Evolutionary conservation across 2,113 vertebrate genomes (phyloP).

Genomic region (Marmota flaviventris): DNA sequence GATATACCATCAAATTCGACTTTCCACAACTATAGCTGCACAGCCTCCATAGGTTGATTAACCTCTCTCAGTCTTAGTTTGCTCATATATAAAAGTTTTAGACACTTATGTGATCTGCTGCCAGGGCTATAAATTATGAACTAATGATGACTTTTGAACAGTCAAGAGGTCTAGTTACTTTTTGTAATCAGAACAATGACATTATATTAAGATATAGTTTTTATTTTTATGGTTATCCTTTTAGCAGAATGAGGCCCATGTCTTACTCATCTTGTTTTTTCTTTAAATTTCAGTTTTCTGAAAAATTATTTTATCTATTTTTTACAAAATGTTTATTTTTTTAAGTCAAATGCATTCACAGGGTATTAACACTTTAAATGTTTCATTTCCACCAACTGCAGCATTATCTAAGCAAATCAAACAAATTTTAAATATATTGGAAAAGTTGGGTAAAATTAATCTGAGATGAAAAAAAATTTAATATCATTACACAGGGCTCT

Average conservation of each 20-base stretch:
- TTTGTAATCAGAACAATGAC: background rate
- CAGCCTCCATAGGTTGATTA: background rate
- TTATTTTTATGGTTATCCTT: slow-evolving; percentile 26
- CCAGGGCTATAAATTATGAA: background rate
- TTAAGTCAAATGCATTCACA: slow-evolving; percentile 78
- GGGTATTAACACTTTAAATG: slow-evolving; percentile 76
- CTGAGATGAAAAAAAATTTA: slow-evolving; percentile 34
- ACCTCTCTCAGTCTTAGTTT: background rate
- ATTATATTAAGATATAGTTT: background rate
- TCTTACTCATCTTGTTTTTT: background rate
- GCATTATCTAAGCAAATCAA: slow-evolving; percentile 69
- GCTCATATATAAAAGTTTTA: background rate
- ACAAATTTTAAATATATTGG: background rate
- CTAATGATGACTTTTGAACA: background rate
- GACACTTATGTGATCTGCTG: background rate
- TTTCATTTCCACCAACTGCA: slow-evolving; percentile 75
- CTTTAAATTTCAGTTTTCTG: background rate
- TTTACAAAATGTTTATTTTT: slow-evolving; percentile 79
- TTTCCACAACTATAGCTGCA: background rate
- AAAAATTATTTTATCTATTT: too few species aligned
- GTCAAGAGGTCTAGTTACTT: background rate
- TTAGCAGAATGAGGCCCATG: background rate
- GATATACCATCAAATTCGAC: background rate
- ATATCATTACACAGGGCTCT: background rate
- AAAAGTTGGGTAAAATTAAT: background rate